Base-by-base conservation (phyloP, 2,113 vertebrate species). In the Helogale parvula region DNA sequence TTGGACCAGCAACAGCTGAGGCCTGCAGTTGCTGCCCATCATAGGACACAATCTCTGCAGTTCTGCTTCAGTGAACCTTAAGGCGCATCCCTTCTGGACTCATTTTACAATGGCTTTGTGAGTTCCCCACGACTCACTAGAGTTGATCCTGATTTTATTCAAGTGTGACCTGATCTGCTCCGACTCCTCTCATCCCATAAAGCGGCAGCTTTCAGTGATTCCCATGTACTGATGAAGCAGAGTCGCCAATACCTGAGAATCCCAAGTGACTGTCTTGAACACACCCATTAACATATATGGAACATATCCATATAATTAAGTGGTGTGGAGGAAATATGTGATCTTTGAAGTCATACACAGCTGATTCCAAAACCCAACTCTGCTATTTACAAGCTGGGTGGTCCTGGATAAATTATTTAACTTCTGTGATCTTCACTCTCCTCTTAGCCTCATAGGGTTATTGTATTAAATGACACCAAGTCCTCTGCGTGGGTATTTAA, bases 361-460 rank as follows among this genome's bases (percentile, higher is more conserved):
- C 71, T 97, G 71, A 71, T 93, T 92, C 90, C 84, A 85, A 95
- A 90, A 90, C 50, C 52, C 63, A 96, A 63, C 69, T 93, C 92
- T 94, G 35, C 76, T 54, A 41, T 93, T 94, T 94, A 82, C n/a
- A 90, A 97, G 16, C 76, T 94, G 85, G 74, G 76, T 94, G 71
- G 93, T 88, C 88, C 77, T 85, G 33, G 41, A 25, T 38, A 81
- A 85, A 60, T 77, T 90, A 74, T 7, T 95, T 90, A 94, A 93
- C 7, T 29, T 96, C 76, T 54, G 41, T 92, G 88, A 65, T 96
- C 90, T 93, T 96, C 92, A 19, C 16, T 93, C 96, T 96, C 66
- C 65, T 93, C 88, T 60, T 57, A 86, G 47, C 79, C 97, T 92
- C 54, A 45, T 76, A 33, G 35, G 38, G 25, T 94, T 88, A 92